A percentile compares a stretch with the other conserved stretches of the same genome.
Conservation (phyloP, 2,797 vertebrate species). For the Phrynocephalus vlangalii region DNA sequence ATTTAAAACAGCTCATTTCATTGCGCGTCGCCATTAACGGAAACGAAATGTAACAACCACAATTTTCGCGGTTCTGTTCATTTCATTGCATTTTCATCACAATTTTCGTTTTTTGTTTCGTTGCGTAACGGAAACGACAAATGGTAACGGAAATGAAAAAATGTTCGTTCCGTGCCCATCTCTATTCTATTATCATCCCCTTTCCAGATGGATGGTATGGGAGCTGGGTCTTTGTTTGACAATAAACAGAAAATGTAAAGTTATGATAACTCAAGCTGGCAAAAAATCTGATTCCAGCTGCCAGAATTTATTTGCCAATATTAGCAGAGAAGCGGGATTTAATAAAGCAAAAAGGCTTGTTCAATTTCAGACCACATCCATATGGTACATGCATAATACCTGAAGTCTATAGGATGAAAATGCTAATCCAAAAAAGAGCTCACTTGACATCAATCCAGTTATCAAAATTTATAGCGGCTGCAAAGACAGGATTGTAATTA, state of each 20-base stretch:
- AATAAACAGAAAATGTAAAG: conserved; percentile 13
- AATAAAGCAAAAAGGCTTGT: conserved; percentile 28
- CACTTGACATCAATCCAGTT: conserved; percentile 17
- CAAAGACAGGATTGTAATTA: conserved; percentile 9
- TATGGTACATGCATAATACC: neutral
- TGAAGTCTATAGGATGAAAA: neutral
- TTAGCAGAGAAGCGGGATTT: conserved; percentile 4
- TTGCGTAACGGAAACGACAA: too few species aligned
- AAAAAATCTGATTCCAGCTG: conserved; percentile 22
- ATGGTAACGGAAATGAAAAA: too few species aligned
- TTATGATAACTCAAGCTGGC: conserved; percentile 4
- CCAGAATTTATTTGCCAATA: conserved; percentile 36
- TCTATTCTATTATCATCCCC: neutral
- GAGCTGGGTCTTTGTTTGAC: neutral
- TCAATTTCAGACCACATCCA: conserved; percentile 34
- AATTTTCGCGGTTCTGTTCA: too few species aligned
- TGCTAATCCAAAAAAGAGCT: conserved; percentile 17
- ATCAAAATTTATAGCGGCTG: conserved; percentile 28
- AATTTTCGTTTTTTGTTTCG: too few species aligned
- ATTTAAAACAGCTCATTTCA: too few species aligned
- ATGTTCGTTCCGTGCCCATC: too few species aligned
- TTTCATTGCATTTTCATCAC: too few species aligned
- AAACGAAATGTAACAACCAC: too few species aligned
- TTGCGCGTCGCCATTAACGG: too few species aligned
- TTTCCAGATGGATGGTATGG: neutral